Conservation (phyloP, 1,140 invertebrate genomes). For the Lepeophtheirus salmonis region DNA sequence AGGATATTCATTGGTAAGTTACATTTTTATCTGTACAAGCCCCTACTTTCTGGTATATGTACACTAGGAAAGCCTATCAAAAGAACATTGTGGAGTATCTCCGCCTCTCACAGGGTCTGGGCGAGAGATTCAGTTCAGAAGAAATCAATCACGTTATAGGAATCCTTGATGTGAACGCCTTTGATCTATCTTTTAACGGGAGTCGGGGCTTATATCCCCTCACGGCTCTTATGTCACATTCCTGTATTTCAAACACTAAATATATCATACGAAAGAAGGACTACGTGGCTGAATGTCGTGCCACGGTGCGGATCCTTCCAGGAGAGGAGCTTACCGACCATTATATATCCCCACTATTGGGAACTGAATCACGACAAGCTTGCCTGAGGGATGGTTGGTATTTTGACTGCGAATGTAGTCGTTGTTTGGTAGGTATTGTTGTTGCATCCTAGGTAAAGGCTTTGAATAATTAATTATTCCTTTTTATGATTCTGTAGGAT, state of each 20-base stretch:
- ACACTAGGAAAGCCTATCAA: not conserved
- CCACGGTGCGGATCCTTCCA: not conserved
- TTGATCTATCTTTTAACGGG: slow-evolving; percentile 3
- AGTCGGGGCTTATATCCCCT: slow-evolving; percentile 3
- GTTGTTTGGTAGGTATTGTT: not conserved
- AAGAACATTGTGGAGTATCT: slow-evolving; percentile 8
- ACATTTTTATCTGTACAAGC: not conserved
- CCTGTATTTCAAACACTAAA: not conserved
- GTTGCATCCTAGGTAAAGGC: not conserved
- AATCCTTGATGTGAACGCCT: slow-evolving; percentile 1
- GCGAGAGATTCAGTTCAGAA: not conserved
- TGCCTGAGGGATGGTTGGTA: slow-evolving; percentile 7
- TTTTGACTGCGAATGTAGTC: slow-evolving; percentile 7
- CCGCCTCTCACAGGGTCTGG: not conserved
- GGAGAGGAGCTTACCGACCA: slow-evolving; percentile 3
- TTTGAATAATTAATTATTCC: not conserved
- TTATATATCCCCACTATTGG: slow-evolving; percentile 2
- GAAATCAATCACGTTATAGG: slow-evolving; percentile 11
- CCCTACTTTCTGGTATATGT: not conserved
- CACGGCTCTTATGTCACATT: not conserved
- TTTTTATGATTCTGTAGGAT: not conserved
- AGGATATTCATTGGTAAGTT: slow-evolving; percentile 8
- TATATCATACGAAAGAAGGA: not conserved
- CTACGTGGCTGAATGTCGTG: not conserved
- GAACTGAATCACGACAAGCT: not conserved